These are phyloP conservation scores for Hippasteria phrygiana DNA, from an alignment of 53 echinoderm and acorn worm species.

Conservation along the genomic window DNA sequence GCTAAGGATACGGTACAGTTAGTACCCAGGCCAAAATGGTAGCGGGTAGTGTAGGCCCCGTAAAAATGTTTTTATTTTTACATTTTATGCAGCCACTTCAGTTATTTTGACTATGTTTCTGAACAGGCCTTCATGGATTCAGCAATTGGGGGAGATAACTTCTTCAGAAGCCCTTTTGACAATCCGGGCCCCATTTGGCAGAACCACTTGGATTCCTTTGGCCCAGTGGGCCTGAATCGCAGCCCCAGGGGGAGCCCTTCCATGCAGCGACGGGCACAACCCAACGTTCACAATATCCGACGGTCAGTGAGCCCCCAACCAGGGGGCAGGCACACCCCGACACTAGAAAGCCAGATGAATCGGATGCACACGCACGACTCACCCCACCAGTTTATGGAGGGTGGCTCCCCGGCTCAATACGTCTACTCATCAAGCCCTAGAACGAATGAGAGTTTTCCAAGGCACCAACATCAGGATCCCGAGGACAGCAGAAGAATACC, in stretches of 20 bases:
- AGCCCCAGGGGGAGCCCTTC: conserved; percentile 56
- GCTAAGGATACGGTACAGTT: too few relatives aligned
- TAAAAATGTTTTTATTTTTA: too few relatives aligned
- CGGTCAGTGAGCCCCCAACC: conserved; percentile 43
- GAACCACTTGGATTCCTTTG: conserved; percentile 25
- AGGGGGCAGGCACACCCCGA: conserved; percentile 34
- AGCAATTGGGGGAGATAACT: conserved; percentile 45
- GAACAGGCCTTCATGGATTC: conserved; percentile 55
- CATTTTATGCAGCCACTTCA: too few relatives aligned
- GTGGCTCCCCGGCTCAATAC: neutral
- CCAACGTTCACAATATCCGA: neutral
- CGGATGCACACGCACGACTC: conserved; percentile 12
- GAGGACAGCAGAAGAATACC: neutral
- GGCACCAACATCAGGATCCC: conserved; percentile 27
- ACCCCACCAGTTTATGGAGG: conserved; percentile 22
- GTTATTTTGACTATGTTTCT: neutral
- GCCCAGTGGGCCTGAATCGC: conserved; percentile 9
- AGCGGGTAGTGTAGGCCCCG: too few relatives aligned
- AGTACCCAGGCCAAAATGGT: too few relatives aligned
- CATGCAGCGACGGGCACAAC: conserved; percentile 20
- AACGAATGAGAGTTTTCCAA: too few relatives aligned
- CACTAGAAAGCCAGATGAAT: conserved; percentile 52
- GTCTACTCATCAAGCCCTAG: conserved; percentile 46
- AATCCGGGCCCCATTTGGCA: conserved; percentile 39
- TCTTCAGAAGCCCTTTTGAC: conserved; percentile 50